Evolutionary conservation across 2,113 vertebrate genomes (phyloP), one percentile per base, ranked within the genome.

Genomic region (Cyprinodon brontotheroides): DNA sequence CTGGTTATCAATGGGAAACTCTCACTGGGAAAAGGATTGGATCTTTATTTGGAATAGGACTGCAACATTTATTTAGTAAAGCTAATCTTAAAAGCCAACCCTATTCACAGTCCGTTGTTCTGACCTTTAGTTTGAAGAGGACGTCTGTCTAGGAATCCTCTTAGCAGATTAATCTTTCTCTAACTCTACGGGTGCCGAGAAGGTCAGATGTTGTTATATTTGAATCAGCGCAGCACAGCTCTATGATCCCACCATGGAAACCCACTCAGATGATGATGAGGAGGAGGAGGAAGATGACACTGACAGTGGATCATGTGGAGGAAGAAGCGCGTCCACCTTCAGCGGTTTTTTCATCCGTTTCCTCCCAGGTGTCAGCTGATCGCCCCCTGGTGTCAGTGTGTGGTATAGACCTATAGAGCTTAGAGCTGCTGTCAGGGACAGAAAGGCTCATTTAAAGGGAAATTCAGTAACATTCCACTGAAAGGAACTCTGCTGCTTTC

Each of bases 131-230:
- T 70, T 63, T 77, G 68, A 77, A 65, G 15, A 57, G 17, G 50
- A 3, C 61, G 22, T 11, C 3, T 67, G 65, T 57, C 41, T 17
- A n/a, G 15, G 17, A 89, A 92, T 91, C 89, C 80, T 89, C 62
- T 92, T 80, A 91, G 36, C 72, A 73, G 86, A 76, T 89, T 81
- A 92, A 29, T 20, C 69, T 68, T 57, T 79, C 50, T 70, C 40
- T 11, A 77, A 66, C 61, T 20, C 15, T 69, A 37, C 4, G 45
- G 60, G 2, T 63, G 65, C 76, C n/a, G 60, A 40, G 65, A 13
- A 61, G 64, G 70, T 63, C 5, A n/a, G 48, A 41, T n/a, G 36
- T 48, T 10, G 8, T 4, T 57, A n/a, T 1, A 57, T n/a, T n/a
- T 47, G 20, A n/a, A 17, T 17, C 40, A 12, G 62, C 9, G 64